phyloP scores from a whole-genome alignment of 23 tunicate species.

The Styela plicata region DNA sequence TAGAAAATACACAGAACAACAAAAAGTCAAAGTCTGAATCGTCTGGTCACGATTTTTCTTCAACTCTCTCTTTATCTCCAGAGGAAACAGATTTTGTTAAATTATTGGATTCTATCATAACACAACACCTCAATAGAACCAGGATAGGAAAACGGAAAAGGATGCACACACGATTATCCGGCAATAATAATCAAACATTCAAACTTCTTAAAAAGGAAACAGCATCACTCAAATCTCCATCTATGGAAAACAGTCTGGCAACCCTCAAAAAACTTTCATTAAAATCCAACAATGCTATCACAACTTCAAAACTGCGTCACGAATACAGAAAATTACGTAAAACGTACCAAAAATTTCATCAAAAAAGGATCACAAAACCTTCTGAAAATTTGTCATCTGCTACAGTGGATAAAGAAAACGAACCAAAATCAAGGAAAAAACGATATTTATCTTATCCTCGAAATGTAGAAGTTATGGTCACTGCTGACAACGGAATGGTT shows the following conservation, averaged over 20 bases:
- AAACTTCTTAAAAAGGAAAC: background rate
- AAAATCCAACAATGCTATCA: background rate
- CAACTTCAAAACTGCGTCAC: background rate
- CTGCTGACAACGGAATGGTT: constrained; percentile 70
- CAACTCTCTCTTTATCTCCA: no score
- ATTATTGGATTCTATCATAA: background rate
- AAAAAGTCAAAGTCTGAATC: background rate
- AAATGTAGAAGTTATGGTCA: constrained; percentile 91
- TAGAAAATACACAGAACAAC: background rate
- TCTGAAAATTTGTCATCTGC: background rate
- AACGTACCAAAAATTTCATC: background rate
- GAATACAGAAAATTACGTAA: background rate
- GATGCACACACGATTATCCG: background rate
- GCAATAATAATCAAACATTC: background rate
- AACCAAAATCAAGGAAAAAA: constrained; percentile 36
- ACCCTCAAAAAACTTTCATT: background rate
- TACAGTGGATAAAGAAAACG: background rate
- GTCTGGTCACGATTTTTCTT: background rate
- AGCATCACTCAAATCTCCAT: background rate
- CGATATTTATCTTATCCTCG: constrained; percentile 63
- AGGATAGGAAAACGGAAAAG: background rate
- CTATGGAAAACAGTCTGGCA: no score
- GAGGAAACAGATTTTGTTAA: no score
- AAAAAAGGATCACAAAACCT: background rate
- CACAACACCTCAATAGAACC: background rate